phyloP scores from a whole-genome alignment of 1,140 invertebrate genomes.

The Panonychus citri region DNA sequence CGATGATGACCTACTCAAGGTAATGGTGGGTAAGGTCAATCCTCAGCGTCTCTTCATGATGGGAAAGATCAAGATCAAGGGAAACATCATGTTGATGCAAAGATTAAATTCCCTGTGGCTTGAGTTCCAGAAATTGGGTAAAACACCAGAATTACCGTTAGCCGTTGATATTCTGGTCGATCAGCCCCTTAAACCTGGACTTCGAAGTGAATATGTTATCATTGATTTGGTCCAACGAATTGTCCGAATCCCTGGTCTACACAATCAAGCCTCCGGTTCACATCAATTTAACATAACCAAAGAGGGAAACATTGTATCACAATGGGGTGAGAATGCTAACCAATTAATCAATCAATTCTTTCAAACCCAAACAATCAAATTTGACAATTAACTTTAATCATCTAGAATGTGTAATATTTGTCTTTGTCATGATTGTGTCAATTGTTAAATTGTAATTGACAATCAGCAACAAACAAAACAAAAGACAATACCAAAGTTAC shows the following conservation, averaged over 20 bases:
- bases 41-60: constrained; percentile 59
- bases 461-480: too few relatives aligned
- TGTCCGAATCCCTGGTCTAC: constrained; percentile 39
- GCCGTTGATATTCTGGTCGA: constrained; percentile 14
- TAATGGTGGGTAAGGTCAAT: constrained; percentile 54
- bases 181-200: constrained; percentile 12
- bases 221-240: constrained; percentile 44
- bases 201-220: constrained; percentile 57
- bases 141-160: constrained; percentile 16
- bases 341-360: not conserved
- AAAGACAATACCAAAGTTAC: too few relatives aligned
- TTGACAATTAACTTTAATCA: not conserved
- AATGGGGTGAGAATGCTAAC: constrained; percentile 34
- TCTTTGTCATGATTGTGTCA: too few relatives aligned
- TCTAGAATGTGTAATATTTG: not conserved
- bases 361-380: not conserved
- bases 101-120: constrained; percentile 38
- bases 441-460: too few relatives aligned
- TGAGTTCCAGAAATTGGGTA: constrained; percentile 33
- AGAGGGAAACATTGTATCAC: constrained; percentile 42
- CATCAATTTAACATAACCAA: constrained; percentile 63
- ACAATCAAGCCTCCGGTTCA: constrained; percentile 51
- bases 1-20: constrained; percentile 17
- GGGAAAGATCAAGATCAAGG: constrained; percentile 68
- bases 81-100: constrained; percentile 79